These are phyloP conservation scores for Chromis chromis DNA, from an alignment of 2,797 vertebrate species.

Conservation along the genomic window DNA sequence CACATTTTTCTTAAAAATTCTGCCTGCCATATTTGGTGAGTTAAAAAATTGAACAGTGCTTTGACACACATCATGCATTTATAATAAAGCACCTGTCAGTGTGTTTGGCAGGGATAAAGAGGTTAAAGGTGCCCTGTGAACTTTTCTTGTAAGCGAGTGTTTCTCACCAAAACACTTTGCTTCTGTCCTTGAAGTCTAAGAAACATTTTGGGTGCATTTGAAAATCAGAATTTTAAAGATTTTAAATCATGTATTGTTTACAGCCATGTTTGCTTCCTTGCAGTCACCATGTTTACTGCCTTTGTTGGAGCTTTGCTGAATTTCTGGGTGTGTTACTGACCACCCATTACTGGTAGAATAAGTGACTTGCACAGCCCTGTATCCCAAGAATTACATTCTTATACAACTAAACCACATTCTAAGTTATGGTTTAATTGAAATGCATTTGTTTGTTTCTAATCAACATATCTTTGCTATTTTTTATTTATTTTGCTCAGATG, in stretches of 20 bases:
- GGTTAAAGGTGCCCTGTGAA: slow-evolving; percentile 17
- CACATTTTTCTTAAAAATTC: not conserved
- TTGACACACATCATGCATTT: slow-evolving; percentile 24
- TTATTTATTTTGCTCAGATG: too few species aligned
- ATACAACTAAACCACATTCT: too few species aligned
- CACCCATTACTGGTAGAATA: slow-evolving; percentile 12
- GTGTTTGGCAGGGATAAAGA: slow-evolving; percentile 19
- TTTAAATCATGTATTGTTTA: slow-evolving; percentile 2
- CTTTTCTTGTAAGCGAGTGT: slow-evolving; percentile 13
- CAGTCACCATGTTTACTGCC: not conserved
- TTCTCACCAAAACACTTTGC: not conserved
- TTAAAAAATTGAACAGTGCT: slow-evolving; percentile 14
- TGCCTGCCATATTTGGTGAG: not conserved
- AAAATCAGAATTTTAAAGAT: not conserved
- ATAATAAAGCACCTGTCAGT: slow-evolving; percentile 17
- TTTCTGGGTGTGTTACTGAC: slow-evolving; percentile 1
- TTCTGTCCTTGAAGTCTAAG: slow-evolving; percentile 2
- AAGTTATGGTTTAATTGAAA: too few species aligned
- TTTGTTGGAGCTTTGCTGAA: not conserved
- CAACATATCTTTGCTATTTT: too few species aligned
- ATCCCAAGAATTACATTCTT: too few species aligned
- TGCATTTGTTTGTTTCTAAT: too few species aligned
- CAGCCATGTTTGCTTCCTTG: not conserved
- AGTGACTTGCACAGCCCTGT: too few species aligned
- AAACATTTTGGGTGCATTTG: too few species aligned